These are phyloP conservation scores for Sciurus vulgaris DNA, from an alignment of 2,797 vertebrate species.

Conservation along the genomic window DNA sequence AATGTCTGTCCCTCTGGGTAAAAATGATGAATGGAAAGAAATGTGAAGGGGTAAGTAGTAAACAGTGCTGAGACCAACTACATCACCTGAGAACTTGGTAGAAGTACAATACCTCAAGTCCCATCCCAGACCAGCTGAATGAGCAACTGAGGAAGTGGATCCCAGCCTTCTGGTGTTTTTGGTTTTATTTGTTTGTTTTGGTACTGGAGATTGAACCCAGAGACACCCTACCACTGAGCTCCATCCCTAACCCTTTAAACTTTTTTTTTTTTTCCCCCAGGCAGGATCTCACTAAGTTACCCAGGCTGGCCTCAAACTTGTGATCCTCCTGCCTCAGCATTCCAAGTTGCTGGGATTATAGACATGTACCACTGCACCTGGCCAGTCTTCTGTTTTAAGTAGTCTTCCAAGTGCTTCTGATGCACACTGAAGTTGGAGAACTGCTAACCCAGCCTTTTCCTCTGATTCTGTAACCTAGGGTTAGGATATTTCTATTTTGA, in stretches of 20 bases:
- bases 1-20: not conserved
- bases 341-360: no score
- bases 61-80: not conserved
- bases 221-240: no score
- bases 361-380: no score
- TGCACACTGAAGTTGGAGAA: not conserved
- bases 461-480: not conserved
- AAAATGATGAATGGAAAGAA: conserved; percentile 21
- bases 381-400: not conserved
- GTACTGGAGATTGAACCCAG: no score
- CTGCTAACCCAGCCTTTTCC: not conserved
- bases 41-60: not conserved
- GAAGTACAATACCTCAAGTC: not conserved
- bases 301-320: no score
- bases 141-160: not conserved
- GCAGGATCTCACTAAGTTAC: no score
- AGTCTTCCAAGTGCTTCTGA: not conserved
- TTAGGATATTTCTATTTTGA: conserved; percentile 63
- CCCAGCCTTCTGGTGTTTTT: no score
- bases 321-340: no score
- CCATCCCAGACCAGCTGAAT: not conserved
- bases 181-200: no score
- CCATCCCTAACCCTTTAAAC: no score
- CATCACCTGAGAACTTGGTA: not conserved
- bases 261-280: no score